Evolutionary conservation across 2,888 invertebrate genomes (phyloP).

Genomic region (Eilema caniola): DNA sequence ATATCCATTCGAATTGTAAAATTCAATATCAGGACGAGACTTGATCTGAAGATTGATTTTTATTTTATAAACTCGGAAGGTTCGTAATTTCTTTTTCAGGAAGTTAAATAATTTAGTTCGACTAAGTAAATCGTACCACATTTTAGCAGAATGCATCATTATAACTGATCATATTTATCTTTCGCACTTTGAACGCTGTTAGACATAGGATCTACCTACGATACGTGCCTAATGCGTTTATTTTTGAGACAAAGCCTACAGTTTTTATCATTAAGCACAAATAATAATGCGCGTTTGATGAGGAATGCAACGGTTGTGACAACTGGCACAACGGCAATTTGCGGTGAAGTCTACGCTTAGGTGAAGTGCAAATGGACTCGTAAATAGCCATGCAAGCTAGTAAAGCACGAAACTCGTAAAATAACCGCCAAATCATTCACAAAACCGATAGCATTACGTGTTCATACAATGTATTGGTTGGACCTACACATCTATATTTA

Average conservation of each 20-base stretch:
- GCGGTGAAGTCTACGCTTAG: constrained; percentile 34
- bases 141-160: too few species aligned
- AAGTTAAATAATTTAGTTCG: too few species aligned
- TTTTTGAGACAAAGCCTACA: constrained; percentile 32
- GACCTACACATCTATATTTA: constrained; percentile 28
- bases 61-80: too few species aligned
- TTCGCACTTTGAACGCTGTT: neutral
- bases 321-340: constrained; percentile 55
- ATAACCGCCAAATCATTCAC: constrained; percentile 35
- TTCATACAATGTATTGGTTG: constrained; percentile 33
- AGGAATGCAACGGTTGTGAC: constrained; percentile 38
- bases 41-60: too few species aligned
- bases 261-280: constrained; percentile 41
- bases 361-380: constrained; percentile 44
- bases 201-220: neutral
- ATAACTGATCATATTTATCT: too few species aligned
- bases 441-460: constrained; percentile 28
- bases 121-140: neutral
- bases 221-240: constrained; percentile 40
- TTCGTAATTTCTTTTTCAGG: too few species aligned
- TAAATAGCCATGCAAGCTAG: constrained; percentile 36
- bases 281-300: constrained; percentile 41
- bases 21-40: too few species aligned
- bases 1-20: too few species aligned
- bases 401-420: constrained; percentile 44